phyloP scores from a whole-genome alignment of 2,797 vertebrate genomes.

The Peromyscus eremicus region DNA sequence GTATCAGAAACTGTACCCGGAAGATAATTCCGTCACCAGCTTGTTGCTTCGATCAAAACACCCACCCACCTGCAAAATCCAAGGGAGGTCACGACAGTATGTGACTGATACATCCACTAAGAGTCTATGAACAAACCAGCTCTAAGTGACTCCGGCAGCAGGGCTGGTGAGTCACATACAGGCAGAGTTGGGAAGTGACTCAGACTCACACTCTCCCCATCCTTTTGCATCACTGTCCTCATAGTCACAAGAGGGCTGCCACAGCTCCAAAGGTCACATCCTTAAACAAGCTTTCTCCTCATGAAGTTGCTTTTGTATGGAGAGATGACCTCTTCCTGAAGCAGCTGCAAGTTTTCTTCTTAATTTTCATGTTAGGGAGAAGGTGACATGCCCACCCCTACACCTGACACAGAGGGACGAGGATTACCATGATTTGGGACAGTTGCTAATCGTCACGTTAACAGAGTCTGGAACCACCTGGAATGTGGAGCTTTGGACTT shows the following conservation, averaged over 20 bases:
- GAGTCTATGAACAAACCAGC: background rate
- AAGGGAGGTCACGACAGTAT: background rate
- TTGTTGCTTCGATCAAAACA: background rate
- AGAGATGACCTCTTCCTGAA: background rate
- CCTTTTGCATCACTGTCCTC: background rate
- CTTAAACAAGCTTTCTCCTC: background rate
- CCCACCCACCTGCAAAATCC: background rate
- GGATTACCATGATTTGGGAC: background rate
- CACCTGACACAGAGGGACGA: background rate
- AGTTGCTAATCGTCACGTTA: background rate
- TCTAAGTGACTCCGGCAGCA: background rate
- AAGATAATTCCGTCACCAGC: background rate
- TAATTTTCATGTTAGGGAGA: background rate
- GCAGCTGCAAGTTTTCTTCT: background rate
- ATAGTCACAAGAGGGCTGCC: background rate
- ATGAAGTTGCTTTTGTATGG: background rate
- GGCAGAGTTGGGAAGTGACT: background rate
- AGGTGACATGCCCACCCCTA: background rate
- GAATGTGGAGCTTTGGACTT: background rate
- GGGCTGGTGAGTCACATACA: background rate
- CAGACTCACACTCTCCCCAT: accelerated
- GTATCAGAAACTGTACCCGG: background rate
- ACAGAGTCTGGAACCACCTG: background rate
- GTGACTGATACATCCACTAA: background rate
- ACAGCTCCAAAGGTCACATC: background rate